Conservation (phyloP, 2,888 invertebrate species). For the Alcis repandata region DNA sequence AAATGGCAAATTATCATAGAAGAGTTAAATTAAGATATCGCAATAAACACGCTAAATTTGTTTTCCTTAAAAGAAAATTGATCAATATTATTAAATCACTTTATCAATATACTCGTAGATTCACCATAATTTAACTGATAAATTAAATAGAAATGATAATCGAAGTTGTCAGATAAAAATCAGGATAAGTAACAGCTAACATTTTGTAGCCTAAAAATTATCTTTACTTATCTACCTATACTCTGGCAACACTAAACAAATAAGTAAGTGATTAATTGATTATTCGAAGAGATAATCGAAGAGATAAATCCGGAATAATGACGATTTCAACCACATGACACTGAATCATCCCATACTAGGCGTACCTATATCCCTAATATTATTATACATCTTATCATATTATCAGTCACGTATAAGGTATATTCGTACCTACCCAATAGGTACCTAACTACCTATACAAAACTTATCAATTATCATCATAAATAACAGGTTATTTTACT, state of each 20-base stretch:
- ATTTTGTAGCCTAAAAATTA: not conserved
- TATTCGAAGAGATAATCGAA: constrained; percentile 31
- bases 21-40: too few relatives aligned
- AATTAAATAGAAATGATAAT: constrained; percentile 1
- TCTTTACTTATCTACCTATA: constrained; percentile 32
- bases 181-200: not conserved
- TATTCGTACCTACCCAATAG: too few relatives aligned
- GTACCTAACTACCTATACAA: too few relatives aligned
- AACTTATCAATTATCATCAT: not conserved
- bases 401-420: constrained; percentile 22
- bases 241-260: constrained; percentile 29
- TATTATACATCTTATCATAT: constrained; percentile 1
- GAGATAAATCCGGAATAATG: constrained; percentile 31
- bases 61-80: too few relatives aligned
- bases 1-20: too few relatives aligned
- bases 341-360: constrained; percentile 35
- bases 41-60: too few relatives aligned
- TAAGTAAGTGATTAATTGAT: constrained; percentile 42
- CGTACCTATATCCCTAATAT: too few relatives aligned
- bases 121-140: not conserved
- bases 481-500: not conserved
- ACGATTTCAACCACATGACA: constrained; percentile 12
- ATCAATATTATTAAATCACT: not conserved
- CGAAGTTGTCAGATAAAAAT: not conserved
- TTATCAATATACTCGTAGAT: too few relatives aligned